These are phyloP conservation scores for Cyclargus thomasi DNA, from an alignment of 1,140 invertebrate species.

Conservation along the genomic window DNA sequence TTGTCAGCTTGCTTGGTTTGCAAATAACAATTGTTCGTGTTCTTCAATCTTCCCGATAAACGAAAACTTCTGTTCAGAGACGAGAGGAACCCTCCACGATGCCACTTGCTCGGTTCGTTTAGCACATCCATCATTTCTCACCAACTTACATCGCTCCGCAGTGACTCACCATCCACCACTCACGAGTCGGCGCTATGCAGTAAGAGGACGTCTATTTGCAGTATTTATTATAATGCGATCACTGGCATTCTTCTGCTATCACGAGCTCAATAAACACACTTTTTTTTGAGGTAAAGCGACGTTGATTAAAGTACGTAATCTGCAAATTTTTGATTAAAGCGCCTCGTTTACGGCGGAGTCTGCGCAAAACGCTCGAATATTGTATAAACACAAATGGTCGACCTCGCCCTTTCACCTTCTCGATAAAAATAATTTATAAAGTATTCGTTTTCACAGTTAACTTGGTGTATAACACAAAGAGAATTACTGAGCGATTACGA, in stretches of 20 bases:
- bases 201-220: slow-evolving; percentile 39
- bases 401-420: slow-evolving; percentile 52
- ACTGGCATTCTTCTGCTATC: slow-evolving; percentile 26
- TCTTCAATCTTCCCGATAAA: slow-evolving; percentile 46
- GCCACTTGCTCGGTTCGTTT: slow-evolving; percentile 60
- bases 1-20: slow-evolving; percentile 44
- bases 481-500: slow-evolving; percentile 24
- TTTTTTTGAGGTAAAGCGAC: slow-evolving; percentile 22
- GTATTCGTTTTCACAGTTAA: slow-evolving; percentile 48
- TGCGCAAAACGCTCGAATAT: slow-evolving; percentile 36
- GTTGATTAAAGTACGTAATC: slow-evolving; percentile 33
- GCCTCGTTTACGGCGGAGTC: slow-evolving; percentile 32
- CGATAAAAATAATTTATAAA: slow-evolving; percentile 36
- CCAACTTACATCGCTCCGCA: slow-evolving; percentile 56
- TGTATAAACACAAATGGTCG: slow-evolving; percentile 32
- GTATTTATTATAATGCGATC: slow-evolving; percentile 27
- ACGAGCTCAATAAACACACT: neutral
- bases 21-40: slow-evolving; percentile 36
- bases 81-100: slow-evolving; percentile 61
- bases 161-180: slow-evolving; percentile 56
- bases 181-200: slow-evolving; percentile 38
- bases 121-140: slow-evolving; percentile 61
- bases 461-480: slow-evolving; percentile 39
- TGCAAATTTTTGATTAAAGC: slow-evolving; percentile 33
- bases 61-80: slow-evolving; percentile 62